Evolutionary conservation across 2,113 vertebrate species (phyloP).

Genomic region (Pagrus major): DNA sequence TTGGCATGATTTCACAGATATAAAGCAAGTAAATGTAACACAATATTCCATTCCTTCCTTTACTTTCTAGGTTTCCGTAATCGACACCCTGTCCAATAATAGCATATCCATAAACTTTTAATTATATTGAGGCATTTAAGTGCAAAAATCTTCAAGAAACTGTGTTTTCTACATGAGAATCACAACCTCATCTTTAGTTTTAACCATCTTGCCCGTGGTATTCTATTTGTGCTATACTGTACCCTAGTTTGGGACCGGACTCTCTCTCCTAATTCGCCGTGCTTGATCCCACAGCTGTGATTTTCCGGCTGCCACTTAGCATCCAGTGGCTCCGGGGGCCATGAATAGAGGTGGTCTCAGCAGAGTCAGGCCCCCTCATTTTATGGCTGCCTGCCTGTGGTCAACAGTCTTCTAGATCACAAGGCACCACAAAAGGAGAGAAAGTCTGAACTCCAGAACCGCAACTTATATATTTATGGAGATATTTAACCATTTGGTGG

Average conservation of each 20-base stretch:
- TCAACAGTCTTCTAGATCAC: slow-evolving; percentile 56
- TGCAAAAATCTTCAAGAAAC: not conserved
- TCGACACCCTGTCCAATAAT: not conserved
- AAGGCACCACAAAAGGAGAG: slow-evolving; percentile 50
- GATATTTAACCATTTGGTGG: not conserved
- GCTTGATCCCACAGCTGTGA: slow-evolving; percentile 79
- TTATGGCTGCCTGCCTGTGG: slow-evolving; percentile 61
- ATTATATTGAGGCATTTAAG: not conserved
- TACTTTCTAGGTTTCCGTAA: not conserved
- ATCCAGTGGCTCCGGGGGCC: slow-evolving; percentile 55
- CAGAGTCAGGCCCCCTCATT: slow-evolving; percentile 67
- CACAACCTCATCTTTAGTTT: not conserved
- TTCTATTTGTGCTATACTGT: slow-evolving; percentile 48
- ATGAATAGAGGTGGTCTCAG: slow-evolving; percentile 81
- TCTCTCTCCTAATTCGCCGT: slow-evolving; percentile 67
- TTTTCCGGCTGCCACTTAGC: slow-evolving; percentile 84
- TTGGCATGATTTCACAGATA: slow-evolving; percentile 10
- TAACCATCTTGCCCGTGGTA: slow-evolving; percentile 36
- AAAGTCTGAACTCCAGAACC: not conserved
- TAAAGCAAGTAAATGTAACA: not conserved
- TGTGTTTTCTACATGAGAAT: not conserved
- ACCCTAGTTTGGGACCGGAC: slow-evolving; percentile 41
- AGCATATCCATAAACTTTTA: not conserved
- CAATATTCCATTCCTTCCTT: not conserved
- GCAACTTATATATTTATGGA: not conserved